These are phyloP conservation scores for Standfussiana lucernea DNA, from an alignment of 2,888 invertebrate species.

Conservation along the genomic window DNA sequence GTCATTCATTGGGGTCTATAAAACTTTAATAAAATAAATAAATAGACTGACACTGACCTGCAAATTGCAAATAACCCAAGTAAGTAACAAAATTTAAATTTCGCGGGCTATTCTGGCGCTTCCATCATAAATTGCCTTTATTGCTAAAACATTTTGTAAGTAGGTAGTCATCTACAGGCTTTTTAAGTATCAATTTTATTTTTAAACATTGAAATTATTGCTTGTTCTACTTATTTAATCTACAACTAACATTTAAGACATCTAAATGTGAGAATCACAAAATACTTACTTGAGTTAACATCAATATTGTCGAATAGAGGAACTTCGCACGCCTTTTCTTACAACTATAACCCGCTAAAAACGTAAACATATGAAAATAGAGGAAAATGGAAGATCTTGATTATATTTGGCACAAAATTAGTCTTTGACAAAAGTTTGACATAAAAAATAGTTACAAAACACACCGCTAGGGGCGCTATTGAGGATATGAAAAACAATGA, in stretches of 20 bases:
- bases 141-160: conserved; percentile 12
- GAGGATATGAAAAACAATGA: too few species aligned
- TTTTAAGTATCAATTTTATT: neutral
- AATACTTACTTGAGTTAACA: conserved; percentile 70
- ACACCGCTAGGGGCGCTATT: neutral
- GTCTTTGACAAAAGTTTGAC: conserved; percentile 8
- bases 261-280: conserved; percentile 70
- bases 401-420: conserved; percentile 51
- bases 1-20: too few species aligned
- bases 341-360: conserved; percentile 55
- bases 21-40: too few species aligned
- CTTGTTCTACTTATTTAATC: conserved; percentile 46
- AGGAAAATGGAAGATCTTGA: conserved; percentile 34
- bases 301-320: conserved; percentile 87
- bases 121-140: neutral
- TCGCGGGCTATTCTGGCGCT: neutral
- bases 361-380: conserved; percentile 21
- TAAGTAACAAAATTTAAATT: neutral
- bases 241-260: conserved; percentile 61
- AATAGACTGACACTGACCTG: too few species aligned
- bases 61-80: too few species aligned
- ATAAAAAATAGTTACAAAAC: conserved; percentile 12
- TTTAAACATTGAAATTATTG: conserved; percentile 40
- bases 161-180: conserved; percentile 11
- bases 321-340: conserved; percentile 78